phyloP scores from a whole-genome alignment of 1,140 invertebrate species.

The Drosophila lowei region DNA sequence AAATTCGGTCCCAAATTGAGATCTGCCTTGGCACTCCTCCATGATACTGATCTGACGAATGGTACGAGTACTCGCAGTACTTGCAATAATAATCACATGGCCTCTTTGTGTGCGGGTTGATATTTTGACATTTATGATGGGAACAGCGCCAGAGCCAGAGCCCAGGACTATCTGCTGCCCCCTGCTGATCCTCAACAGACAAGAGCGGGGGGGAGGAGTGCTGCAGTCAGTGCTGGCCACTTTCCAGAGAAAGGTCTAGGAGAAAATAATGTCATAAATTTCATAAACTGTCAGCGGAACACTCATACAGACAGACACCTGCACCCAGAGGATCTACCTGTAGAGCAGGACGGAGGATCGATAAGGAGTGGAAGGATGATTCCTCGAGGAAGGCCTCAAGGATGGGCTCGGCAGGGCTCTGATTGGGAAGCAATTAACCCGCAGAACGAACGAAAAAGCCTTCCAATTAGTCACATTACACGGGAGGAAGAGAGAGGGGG shows the following conservation, averaged over 20 bases:
- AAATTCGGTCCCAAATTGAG: slow-evolving; percentile 5
- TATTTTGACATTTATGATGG: slow-evolving; percentile 62
- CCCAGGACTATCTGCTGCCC: not conserved
- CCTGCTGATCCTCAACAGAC: slow-evolving; percentile 13
- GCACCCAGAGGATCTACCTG: slow-evolving; percentile 25
- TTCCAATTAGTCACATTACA: slow-evolving; percentile 41
- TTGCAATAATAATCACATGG: slow-evolving; percentile 42
- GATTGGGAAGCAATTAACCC: slow-evolving; percentile 42
- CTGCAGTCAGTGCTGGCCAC: slow-evolving; percentile 18
- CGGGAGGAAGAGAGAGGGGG: not conserved
- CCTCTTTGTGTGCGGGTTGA: slow-evolving; percentile 26
- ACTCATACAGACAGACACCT: slow-evolving; percentile 23
- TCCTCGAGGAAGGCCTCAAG: too few relatives aligned
- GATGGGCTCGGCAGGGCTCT: not conserved
- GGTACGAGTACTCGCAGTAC: not conserved
- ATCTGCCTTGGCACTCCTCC: slow-evolving; percentile 22
- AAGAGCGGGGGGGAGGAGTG: not conserved
- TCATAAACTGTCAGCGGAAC: slow-evolving; percentile 25
- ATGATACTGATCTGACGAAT: slow-evolving; percentile 13
- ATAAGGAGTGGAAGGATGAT: not conserved
- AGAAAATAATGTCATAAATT: slow-evolving; percentile 47
- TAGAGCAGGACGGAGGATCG: slow-evolving; percentile 4
- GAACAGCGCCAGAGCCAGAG: slow-evolving; percentile 29
- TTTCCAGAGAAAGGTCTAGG: slow-evolving; percentile 33
- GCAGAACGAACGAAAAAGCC: slow-evolving; percentile 3